A percentile compares a stretch with the other conserved stretches of the same genome.
Evolutionary conservation across 2,888 invertebrate genomes (phyloP).

Genomic region (Psylliodes chrysocephalus): DNA sequence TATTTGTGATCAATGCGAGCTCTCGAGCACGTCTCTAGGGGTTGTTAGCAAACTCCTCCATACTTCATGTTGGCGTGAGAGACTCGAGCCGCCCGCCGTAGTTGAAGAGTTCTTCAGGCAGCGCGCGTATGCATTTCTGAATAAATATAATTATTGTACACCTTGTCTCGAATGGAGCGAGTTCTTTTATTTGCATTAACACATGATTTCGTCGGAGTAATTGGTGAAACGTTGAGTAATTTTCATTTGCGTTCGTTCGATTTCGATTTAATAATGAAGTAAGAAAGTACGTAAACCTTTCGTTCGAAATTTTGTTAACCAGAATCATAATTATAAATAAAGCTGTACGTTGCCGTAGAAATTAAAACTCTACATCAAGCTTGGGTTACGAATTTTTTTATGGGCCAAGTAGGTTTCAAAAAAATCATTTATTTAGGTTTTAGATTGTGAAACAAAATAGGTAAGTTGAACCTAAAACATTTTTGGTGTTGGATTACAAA

Average conservation of each 20-base stretch:
- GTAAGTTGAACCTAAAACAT: no score
- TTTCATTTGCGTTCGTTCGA: background rate
- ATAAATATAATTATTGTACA: conserved; percentile 51
- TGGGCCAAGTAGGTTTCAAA: no score
- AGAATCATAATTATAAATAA: no score
- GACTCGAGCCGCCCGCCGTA: conserved; percentile 45
- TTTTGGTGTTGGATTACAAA: no score
- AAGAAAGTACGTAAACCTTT: no score
- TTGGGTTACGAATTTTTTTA: no score
- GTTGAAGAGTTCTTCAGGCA: conserved; percentile 44
- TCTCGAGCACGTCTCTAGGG: conserved; percentile 53
- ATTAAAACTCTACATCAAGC: no score
- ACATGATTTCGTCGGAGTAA: conserved; percentile 21
- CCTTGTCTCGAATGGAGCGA: conserved; percentile 34
- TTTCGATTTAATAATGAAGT: background rate
- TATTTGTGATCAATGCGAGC: conserved; percentile 46
- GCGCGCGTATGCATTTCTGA: conserved; percentile 44
- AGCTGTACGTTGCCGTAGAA: no score
- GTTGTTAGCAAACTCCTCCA: conserved; percentile 50
- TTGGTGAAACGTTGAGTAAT: conserved; percentile 6
- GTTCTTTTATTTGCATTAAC: conserved; percentile 20
- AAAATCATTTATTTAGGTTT: no score
- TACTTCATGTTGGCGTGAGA: conserved; percentile 47
- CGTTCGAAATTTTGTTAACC: no score
- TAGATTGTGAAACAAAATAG: no score